Conservation (phyloP, 2,888 invertebrate genomes). For the Epinotia demarniana region DNA sequence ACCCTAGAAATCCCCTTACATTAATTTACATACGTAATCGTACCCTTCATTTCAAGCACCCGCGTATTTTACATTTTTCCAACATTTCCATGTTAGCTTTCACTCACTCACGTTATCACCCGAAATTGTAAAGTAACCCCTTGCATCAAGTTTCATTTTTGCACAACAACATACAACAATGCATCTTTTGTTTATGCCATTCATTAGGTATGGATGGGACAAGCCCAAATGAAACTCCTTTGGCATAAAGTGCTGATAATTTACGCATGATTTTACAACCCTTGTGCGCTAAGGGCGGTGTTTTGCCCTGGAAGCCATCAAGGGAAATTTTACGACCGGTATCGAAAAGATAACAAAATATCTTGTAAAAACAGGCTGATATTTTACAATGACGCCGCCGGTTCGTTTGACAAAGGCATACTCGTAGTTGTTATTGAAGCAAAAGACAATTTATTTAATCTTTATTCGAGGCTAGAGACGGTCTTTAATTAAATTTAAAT, state of each 20-base stretch:
- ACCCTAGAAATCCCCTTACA: neutral
- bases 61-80: slow-evolving; percentile 3
- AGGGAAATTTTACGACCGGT: slow-evolving; percentile 41
- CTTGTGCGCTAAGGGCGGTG: slow-evolving; percentile 33
- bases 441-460: slow-evolving; percentile 20
- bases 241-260: slow-evolving; percentile 49
- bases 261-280: slow-evolving; percentile 44
- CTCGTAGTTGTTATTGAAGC: neutral
- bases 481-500: neutral
- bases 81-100: neutral
- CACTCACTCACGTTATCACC: neutral
- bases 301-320: slow-evolving; percentile 37
- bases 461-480: slow-evolving; percentile 3
- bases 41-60: slow-evolving; percentile 15
- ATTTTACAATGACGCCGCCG: slow-evolving; percentile 1
- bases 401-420: slow-evolving; percentile 23
- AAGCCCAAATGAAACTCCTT: slow-evolving; percentile 51
- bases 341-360: slow-evolving; percentile 34
- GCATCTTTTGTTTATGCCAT: slow-evolving; percentile 51
- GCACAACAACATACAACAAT: slow-evolving; percentile 6
- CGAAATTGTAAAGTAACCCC: neutral
- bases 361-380: slow-evolving; percentile 35
- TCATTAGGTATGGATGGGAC: slow-evolving; percentile 51
- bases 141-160: slow-evolving; percentile 1
- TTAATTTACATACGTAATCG: slow-evolving; percentile 6